phyloP scores from a whole-genome alignment of 1,140 invertebrate genomes.

The Maniola jurtina region DNA sequence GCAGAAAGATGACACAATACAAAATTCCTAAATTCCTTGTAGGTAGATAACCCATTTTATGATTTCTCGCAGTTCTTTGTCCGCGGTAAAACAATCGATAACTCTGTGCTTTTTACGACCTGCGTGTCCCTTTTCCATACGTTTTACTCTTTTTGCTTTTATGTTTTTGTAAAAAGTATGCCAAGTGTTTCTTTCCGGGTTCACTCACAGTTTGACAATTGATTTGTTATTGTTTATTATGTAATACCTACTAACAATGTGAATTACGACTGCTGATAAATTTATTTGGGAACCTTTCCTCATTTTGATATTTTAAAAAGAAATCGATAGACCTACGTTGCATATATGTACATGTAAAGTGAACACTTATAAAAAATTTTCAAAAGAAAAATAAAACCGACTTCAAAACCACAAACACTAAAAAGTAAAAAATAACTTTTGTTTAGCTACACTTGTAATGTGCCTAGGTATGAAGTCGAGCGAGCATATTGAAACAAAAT shows the following conservation, averaged over 20 bases:
- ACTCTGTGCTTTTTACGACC: conserved; percentile 4
- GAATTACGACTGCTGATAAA: neutral
- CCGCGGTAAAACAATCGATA: neutral
- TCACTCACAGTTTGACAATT: neutral
- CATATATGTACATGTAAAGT: too few relatives aligned
- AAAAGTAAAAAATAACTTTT: too few relatives aligned
- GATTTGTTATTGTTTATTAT: conserved; percentile 5
- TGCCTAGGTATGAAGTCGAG: too few relatives aligned
- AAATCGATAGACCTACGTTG: too few relatives aligned
- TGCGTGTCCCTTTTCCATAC: conserved; percentile 2
- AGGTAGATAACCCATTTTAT: neutral
- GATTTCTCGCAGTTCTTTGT: neutral
- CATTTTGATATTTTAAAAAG: too few relatives aligned
- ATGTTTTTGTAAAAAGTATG: neutral
- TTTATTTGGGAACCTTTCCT: neutral
- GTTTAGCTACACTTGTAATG: too few relatives aligned
- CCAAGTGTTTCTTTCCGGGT: neutral
- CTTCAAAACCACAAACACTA: too few relatives aligned
- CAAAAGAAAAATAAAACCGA: too few relatives aligned
- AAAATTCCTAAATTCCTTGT: neutral
- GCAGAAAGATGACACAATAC: neutral
- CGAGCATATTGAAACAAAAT: too few relatives aligned
- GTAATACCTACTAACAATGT: neutral
- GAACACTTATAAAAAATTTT: too few relatives aligned
- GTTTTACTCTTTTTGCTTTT: neutral